These are phyloP conservation scores for Gobionotothen gibberifrons DNA, from an alignment of 2,797 vertebrate species.

Conservation along the genomic window DNA sequence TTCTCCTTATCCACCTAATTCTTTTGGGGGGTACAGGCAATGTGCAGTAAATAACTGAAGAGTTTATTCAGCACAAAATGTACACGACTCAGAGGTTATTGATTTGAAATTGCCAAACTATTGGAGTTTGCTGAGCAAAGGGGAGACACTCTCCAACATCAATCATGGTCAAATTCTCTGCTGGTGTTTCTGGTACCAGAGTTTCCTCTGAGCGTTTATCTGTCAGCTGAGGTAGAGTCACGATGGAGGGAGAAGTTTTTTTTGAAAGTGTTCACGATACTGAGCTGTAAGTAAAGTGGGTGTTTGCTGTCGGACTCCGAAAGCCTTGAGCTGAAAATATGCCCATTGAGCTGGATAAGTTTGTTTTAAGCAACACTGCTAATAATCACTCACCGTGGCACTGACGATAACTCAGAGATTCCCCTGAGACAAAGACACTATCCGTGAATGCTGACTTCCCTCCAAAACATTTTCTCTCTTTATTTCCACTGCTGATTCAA, in stretches of 20 bases:
- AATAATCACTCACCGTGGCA: constrained; percentile 53
- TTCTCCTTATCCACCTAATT: constrained; percentile 49
- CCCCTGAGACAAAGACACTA: constrained; percentile 30
- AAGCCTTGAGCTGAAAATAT: constrained; percentile 37
- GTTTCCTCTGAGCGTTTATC: constrained; percentile 59
- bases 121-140: constrained; percentile 34
- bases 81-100: constrained; percentile 42
- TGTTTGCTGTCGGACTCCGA: constrained; percentile 29
- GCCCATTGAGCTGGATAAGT: constrained; percentile 40
- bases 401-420: constrained; percentile 58
- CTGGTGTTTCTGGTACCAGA: constrained; percentile 61
- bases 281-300: constrained; percentile 52
- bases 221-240: constrained; percentile 51
- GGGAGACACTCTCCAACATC: constrained; percentile 36
- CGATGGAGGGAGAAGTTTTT: constrained; percentile 33
- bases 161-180: constrained; percentile 58
- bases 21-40: constrained; percentile 13
- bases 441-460: constrained; percentile 20
- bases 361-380: constrained; percentile 54
- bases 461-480: constrained; percentile 12
- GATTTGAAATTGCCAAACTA: constrained; percentile 59
- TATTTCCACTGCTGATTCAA: constrained; percentile 6
- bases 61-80: constrained; percentile 45
- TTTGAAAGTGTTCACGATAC: constrained; percentile 45
- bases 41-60: constrained; percentile 52